Percentiles rank a stretch among this genome's conserved stretches.
Evolutionary conservation across 2,113 vertebrate genomes (phyloP).

Genomic region (Gopherus flavomarginatus): DNA sequence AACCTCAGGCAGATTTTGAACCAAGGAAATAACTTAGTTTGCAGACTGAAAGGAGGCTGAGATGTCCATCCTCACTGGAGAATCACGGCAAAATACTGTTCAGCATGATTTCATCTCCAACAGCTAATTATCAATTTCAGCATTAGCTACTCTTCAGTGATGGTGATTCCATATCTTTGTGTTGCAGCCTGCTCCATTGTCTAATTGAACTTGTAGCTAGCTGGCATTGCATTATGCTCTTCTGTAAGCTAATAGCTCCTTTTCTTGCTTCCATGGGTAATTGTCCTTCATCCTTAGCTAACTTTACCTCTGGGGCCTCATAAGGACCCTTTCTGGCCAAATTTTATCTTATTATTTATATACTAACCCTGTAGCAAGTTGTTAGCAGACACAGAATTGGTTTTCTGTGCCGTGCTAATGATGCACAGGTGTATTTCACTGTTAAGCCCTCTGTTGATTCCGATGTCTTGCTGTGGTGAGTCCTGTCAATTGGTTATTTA

Average conservation of each 20-base stretch:
- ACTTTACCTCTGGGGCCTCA: background rate
- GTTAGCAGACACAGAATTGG: background rate
- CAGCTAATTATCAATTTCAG: background rate
- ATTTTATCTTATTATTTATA: background rate
- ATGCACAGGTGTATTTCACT: rapidly evolving
- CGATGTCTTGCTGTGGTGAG: background rate
- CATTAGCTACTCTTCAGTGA: rapidly evolving
- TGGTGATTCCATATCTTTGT: background rate
- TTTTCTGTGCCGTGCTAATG: background rate
- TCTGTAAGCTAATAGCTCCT: background rate
- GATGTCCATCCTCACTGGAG: background rate
- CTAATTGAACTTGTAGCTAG: background rate
- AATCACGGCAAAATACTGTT: background rate
- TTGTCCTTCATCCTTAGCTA: background rate
- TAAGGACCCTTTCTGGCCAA: background rate
- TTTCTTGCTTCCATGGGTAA: background rate
- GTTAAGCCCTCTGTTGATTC: background rate
- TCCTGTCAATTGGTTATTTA: background rate
- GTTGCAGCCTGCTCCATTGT: background rate
- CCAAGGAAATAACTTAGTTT: background rate
- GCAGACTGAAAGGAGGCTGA: background rate
- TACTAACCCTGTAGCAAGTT: background rate
- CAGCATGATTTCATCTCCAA: rapidly evolving
- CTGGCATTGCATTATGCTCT: rapidly evolving
- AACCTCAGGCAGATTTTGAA: background rate